Percentiles rank a stretch among this genome's conserved stretches.
These are phyloP conservation scores for Spermophilus dauricus DNA, from an alignment of 2,113 vertebrate genomes.

Conservation along the genomic window DNA sequence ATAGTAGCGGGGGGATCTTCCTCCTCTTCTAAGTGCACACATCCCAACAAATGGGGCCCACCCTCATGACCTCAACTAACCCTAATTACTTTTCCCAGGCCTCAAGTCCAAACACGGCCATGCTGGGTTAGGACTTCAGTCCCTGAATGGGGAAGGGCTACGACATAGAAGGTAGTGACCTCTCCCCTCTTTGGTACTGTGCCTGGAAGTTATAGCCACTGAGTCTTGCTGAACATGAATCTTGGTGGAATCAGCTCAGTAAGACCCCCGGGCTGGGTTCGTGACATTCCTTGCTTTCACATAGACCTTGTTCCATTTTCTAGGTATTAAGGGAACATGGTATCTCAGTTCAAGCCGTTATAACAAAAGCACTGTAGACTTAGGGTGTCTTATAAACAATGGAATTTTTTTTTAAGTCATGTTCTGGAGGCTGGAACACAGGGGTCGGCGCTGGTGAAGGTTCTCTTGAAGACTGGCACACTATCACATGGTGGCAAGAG, in stretches of 20 bases:
- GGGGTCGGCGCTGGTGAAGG: neutral
- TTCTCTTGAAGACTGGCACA: neutral
- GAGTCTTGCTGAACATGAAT: neutral
- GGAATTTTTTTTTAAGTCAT: neutral
- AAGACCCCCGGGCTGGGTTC: neutral
- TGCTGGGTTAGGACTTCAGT: neutral
- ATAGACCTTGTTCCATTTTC: neutral
- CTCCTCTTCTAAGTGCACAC: neutral
- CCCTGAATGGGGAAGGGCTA: neutral
- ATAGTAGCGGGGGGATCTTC: neutral
- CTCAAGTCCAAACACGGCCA: no score
- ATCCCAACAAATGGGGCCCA: no score
- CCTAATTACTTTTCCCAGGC: no score
- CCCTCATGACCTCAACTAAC: neutral
- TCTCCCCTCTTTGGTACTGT: neutral
- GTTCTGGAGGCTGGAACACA: neutral
- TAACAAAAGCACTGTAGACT: neutral
- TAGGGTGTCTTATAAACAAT: neutral
- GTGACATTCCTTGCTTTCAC: neutral
- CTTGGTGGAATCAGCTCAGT: neutral
- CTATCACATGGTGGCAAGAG: neutral
- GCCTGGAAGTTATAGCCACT: neutral
- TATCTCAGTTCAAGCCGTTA: neutral
- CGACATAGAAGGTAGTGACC: neutral
- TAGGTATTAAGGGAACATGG: neutral